Percentiles rank a stretch among this genome's conserved stretches.
These are phyloP conservation scores for Bos indicus DNA, from an alignment of 2,113 vertebrate species.

Conservation along the genomic window DNA sequence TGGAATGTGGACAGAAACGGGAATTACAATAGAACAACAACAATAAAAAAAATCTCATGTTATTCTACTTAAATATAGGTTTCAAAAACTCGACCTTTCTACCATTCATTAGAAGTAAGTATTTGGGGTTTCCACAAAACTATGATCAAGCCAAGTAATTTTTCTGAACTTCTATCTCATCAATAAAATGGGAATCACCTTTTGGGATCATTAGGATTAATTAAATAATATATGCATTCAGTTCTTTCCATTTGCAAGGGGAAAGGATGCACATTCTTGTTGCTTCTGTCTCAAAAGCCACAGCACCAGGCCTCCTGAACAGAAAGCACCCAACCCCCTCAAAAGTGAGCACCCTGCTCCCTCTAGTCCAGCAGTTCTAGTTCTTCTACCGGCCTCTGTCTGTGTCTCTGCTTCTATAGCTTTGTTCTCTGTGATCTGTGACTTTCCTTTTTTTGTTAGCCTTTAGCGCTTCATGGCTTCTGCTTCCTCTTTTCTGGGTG, in stretches of 20 bases:
- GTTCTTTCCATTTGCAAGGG: neutral
- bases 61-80: neutral
- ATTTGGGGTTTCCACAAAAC: neutral
- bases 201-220: neutral
- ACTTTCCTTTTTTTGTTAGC: neutral
- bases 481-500: neutral
- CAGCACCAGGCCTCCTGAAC: neutral
- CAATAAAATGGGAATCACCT: slow-evolving; percentile 8
- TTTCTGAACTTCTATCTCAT: neutral
- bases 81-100: neutral
- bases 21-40: neutral
- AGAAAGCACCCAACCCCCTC: neutral
- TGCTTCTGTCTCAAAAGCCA: neutral
- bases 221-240: neutral
- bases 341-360: neutral
- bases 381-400: neutral
- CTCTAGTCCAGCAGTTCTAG: neutral
- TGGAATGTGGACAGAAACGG: neutral
- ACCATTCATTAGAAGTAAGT: neutral
- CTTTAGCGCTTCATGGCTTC: neutral
- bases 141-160: neutral
- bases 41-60: neutral
- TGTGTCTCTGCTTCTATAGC: neutral
- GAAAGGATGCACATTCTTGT: neutral
- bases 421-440: neutral